Conservation (phyloP, 2,113 vertebrate species). For the Sceloporus undulatus region DNA sequence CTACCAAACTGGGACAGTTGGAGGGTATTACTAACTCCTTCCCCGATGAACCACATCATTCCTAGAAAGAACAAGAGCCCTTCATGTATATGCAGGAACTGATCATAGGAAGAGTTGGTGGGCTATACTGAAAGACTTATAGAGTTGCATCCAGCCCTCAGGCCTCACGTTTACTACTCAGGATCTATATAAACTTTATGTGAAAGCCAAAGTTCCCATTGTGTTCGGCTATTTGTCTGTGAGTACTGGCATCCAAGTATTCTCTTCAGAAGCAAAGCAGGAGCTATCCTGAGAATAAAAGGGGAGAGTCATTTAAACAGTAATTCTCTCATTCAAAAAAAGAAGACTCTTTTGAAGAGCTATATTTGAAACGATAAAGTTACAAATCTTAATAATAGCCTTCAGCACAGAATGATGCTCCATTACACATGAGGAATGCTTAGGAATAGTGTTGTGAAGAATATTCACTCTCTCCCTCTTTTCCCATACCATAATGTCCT, state of each 20-base stretch:
- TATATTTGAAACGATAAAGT: not conserved
- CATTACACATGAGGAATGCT: not conserved
- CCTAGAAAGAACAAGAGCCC: too few relatives aligned
- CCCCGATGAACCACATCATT: too few relatives aligned
- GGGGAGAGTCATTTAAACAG: not conserved
- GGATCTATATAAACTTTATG: not conserved
- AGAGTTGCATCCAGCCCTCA: not conserved
- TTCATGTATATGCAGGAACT: too few relatives aligned
- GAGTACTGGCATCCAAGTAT: constrained; percentile 7
- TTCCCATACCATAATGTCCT: not conserved
- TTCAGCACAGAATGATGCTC: not conserved
- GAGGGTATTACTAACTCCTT: too few relatives aligned
- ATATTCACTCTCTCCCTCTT: not conserved
- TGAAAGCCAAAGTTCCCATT: not conserved
- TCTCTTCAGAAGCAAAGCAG: constrained; percentile 5
- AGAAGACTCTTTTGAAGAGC: not conserved
- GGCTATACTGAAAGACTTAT: not conserved
- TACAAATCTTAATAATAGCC: not conserved
- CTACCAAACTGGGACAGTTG: too few relatives aligned
- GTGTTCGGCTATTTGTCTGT: not conserved
- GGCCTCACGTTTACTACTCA: not conserved
- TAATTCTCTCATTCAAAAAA: not conserved
- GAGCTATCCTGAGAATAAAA: not conserved
- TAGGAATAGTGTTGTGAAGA: not conserved
- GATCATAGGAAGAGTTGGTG: too few relatives aligned